Evolutionary conservation across 2,888 invertebrate genomes (phyloP).

Genomic region (Phengaris arion): DNA sequence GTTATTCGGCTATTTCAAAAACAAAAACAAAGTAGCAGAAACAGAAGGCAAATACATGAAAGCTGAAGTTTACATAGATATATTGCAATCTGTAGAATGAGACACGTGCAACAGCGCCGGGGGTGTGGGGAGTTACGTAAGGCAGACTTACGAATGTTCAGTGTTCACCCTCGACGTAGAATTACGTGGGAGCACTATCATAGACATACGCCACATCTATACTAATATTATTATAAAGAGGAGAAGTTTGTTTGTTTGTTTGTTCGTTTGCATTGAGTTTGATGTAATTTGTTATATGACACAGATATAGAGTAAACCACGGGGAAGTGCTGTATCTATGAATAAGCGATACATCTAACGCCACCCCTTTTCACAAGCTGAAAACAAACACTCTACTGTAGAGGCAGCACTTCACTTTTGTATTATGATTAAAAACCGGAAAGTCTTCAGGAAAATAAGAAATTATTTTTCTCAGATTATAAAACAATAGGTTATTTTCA

Average conservation of each 20-base stretch:
- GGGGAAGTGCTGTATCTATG: not conserved
- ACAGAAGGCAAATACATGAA: constrained; percentile 10
- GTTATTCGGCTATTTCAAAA: not conserved
- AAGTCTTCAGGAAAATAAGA: not conserved
- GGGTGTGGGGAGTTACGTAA: constrained; percentile 15
- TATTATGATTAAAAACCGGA: constrained; percentile 24
- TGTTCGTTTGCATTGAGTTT: too few species aligned
- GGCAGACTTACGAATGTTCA: constrained; percentile 22
- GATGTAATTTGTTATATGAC: too few species aligned
- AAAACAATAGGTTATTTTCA: too few species aligned
- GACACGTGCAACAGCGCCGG: not conserved
- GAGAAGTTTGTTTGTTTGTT: too few species aligned
- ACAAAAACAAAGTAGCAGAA: not conserved
- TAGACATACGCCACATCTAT: not conserved
- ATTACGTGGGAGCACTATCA: not conserved
- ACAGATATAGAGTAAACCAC: too few species aligned
- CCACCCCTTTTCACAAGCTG: constrained; percentile 6
- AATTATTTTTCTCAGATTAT: not conserved
- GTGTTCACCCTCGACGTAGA: constrained; percentile 6
- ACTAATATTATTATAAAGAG: too few species aligned
- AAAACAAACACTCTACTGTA: constrained; percentile 24
- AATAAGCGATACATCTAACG: not conserved
- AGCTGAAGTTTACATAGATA: not conserved
- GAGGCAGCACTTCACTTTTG: constrained; percentile 12
- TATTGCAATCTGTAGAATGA: not conserved